Percentiles rank a stretch among this genome's conserved stretches.
Conservation (phyloP, 2,113 vertebrate species). For the Rhodinocichla rosea region DNA sequence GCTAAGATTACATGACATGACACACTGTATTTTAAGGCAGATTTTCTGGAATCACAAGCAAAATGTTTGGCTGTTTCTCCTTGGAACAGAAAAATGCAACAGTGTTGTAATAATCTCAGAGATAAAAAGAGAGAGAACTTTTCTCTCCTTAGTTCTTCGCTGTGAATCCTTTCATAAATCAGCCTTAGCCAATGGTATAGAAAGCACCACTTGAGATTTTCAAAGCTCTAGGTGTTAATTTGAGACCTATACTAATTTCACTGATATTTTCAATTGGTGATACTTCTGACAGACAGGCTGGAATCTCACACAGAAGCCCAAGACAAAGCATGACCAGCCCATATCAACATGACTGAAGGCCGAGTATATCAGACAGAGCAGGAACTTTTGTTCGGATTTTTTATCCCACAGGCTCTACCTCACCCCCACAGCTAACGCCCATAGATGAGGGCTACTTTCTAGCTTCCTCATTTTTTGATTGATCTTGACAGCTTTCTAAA, state of each 20-base stretch:
- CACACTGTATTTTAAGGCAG: not conserved
- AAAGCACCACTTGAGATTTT: not conserved
- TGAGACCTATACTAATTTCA: not conserved
- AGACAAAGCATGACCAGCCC: not conserved
- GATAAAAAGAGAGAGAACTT: not conserved
- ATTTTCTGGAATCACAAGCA: not conserved
- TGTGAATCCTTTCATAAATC: not conserved
- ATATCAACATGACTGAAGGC: not conserved
- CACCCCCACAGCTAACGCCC: not conserved
- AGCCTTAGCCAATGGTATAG: not conserved
- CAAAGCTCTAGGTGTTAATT: not conserved
- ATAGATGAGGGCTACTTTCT: not conserved
- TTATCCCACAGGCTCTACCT: not conserved
- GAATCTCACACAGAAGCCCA: not conserved
- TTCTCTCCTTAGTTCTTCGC: not conserved
- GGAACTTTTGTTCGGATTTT: not conserved
- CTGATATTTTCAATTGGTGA: fast-evolving
- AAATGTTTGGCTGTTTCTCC: not conserved
- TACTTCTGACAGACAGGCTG: not conserved
- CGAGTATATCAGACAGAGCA: not conserved
- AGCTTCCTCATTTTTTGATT: not conserved
- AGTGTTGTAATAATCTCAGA: not conserved
- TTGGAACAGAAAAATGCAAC: not conserved
- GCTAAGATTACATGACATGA: not conserved
- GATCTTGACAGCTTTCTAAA: not conserved